Base-by-base conservation (phyloP, 2,888 invertebrate genomes). In the Metallyticus violacea region DNA sequence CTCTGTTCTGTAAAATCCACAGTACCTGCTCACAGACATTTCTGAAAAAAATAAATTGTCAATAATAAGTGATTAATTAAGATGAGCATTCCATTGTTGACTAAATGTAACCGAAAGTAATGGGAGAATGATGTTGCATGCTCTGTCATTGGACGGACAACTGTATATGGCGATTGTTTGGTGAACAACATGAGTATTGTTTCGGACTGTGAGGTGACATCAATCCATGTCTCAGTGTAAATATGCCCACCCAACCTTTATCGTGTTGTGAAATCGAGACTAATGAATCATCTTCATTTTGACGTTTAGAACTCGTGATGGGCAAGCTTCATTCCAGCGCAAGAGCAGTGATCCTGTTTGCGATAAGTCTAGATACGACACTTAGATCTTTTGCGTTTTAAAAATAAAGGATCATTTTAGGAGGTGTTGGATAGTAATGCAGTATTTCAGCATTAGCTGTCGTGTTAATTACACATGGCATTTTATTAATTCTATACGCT, bases 241-340 rank as follows among this genome's bases (percentile, higher is more conserved):
- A 62, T 62, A 62, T 62, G 40, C 40, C 40, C 40, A 29, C 22
- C 79, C 28, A 29, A n/a, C n/a, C 28, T 29, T 80, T 80, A 80
- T 80, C 79, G 28, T n/a, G 22, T 28, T 28, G 26, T 80, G 22
- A 29, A 28, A 80, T 80, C 79, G 22, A n/a, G 25, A 27, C 79
- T 80, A 28, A 80, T 80, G 79, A 80, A 80, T 28, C 79, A 80
- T 80, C 79, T 80, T 80, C 40, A 62, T 80, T 80, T 80, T 29
- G 79, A 80, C 79, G 29, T 80, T 80, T 80, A 6, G 27, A n/a
- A 80, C 79, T 15, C 25, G 29, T 29, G 79, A 62, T 62, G 40
- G 40, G 22, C 40, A 62, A 22, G 22, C 15, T 22, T 62, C 40
- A 22, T 62, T 62, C 40, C 40, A 62, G 40, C 40, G n/a, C n/a